Conservation (phyloP, 53 echinoderm and acorn worm genomes). For the Hippasteria phrygiana region DNA sequence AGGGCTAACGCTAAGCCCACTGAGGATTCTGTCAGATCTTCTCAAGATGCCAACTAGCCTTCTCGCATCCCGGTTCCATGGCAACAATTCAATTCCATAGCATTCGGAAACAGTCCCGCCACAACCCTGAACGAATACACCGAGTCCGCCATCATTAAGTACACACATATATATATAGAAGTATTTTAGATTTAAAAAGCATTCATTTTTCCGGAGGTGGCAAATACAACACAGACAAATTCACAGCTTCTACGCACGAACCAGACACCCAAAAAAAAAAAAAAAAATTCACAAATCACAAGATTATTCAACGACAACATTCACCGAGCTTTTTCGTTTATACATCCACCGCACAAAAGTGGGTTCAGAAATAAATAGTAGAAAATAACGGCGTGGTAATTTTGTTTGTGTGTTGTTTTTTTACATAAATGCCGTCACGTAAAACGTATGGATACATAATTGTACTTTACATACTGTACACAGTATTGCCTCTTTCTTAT, state of each 20-base stretch:
- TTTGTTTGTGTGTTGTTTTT: background rate
- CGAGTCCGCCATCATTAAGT: background rate
- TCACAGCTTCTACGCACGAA: background rate
- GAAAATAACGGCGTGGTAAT: constrained; percentile 57
- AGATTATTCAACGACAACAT: background rate
- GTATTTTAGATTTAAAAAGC: constrained; percentile 53
- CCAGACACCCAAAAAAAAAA: background rate
- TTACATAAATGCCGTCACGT: constrained; percentile 32
- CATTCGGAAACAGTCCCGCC: background rate
- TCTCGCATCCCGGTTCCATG: background rate
- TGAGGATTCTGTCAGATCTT: too few relatives aligned
- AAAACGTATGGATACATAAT: constrained; percentile 33
- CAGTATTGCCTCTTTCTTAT: constrained; percentile 57
- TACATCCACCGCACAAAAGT: constrained; percentile 53
- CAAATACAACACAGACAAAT: constrained; percentile 28
- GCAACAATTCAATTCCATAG: background rate
- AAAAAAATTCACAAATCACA: background rate
- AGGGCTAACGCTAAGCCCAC: too few relatives aligned
- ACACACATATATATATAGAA: constrained; percentile 9
- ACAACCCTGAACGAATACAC: background rate
- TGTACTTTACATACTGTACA: constrained; percentile 39
- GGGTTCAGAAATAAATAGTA: constrained; percentile 51
- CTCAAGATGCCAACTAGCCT: too few relatives aligned
- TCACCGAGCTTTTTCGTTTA: constrained; percentile 24
- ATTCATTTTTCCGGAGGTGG: constrained; percentile 20